phyloP scores from a whole-genome alignment of 2,888 invertebrate species.

The Hermaeophaga mercurialis region DNA sequence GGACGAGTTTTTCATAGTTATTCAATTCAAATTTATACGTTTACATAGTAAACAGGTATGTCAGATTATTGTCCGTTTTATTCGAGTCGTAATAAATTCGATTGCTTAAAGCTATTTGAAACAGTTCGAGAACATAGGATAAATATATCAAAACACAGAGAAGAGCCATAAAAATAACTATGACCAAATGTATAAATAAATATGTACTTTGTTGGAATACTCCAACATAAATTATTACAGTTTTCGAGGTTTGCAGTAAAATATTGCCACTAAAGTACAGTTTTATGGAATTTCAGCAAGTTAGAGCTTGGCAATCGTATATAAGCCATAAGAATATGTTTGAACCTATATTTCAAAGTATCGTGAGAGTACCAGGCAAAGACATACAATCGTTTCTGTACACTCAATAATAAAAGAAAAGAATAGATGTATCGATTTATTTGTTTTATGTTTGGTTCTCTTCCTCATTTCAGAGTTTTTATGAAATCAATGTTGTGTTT shows the following conservation, averaged over 20 bases:
- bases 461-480: constrained; percentile 1
- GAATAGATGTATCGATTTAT: neutral
- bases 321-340: constrained; percentile 18
- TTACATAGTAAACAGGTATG: too few relatives aligned
- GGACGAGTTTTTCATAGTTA: too few relatives aligned
- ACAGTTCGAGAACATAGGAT: too few relatives aligned
- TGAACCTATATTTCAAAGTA: constrained; percentile 14
- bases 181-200: constrained; percentile 6
- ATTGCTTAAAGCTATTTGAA: too few relatives aligned
- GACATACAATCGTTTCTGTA: constrained; percentile 1
- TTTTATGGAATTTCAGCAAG: constrained; percentile 19
- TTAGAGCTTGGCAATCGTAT: constrained; percentile 16
- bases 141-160: neutral
- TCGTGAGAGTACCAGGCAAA: constrained; percentile 11
- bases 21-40: too few relatives aligned
- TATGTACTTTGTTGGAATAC: constrained; percentile 13
- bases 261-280: constrained; percentile 21
- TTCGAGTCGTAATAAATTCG: too few relatives aligned
- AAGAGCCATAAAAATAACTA: constrained; percentile 1
- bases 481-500: constrained; percentile 7
- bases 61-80: too few relatives aligned
- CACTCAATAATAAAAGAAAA: constrained; percentile 2
- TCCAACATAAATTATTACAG: constrained; percentile 14
- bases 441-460: neutral
- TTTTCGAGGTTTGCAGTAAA: constrained; percentile 17